Conservation (phyloP, 2,113 vertebrate genomes). For the Trematocara nigrifrons region DNA sequence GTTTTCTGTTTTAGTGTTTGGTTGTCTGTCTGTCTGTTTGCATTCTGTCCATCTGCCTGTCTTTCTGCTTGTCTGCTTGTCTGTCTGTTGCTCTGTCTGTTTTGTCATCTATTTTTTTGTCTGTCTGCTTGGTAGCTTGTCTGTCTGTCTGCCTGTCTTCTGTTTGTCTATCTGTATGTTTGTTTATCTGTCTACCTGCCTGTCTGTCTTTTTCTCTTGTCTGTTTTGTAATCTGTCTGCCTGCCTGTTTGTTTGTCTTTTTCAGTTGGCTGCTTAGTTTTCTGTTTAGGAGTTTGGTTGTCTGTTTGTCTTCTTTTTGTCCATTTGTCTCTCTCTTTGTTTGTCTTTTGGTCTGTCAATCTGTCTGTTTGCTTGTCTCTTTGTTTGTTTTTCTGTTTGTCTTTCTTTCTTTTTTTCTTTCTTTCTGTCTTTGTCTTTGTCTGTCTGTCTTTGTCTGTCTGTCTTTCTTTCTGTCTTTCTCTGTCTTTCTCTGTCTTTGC, state of each 20-base stretch:
- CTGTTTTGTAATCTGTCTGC: not conserved
- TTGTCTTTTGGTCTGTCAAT: not conserved
- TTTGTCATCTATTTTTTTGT: not conserved
- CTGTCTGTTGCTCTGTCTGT: not conserved
- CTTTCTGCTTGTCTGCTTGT: not conserved
- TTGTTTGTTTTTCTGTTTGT: not conserved
- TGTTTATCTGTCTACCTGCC: not conserved
- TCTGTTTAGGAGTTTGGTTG: not conserved
- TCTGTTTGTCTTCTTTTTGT: not conserved
- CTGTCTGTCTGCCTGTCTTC: not conserved
- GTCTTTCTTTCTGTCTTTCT: no score
- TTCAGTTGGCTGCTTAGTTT: not conserved
- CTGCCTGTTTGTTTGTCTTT: not conserved
- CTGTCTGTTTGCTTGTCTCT: not conserved
- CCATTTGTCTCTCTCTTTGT: not conserved
- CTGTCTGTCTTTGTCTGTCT: no score
- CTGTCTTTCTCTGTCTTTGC: no score
- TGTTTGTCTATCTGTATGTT: not conserved
- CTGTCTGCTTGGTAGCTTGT: not conserved
- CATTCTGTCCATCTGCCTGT: not conserved
- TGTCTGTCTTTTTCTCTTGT: not conserved
- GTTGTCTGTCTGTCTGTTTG: not conserved
- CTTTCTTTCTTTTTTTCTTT: no score
- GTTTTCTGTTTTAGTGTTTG: not conserved
- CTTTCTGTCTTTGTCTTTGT: no score